A percentile compares a stretch with the other conserved stretches of the same genome.
Evolutionary conservation across 2,888 invertebrate genomes (phyloP).

Genomic region (Drosophila formosana): DNA sequence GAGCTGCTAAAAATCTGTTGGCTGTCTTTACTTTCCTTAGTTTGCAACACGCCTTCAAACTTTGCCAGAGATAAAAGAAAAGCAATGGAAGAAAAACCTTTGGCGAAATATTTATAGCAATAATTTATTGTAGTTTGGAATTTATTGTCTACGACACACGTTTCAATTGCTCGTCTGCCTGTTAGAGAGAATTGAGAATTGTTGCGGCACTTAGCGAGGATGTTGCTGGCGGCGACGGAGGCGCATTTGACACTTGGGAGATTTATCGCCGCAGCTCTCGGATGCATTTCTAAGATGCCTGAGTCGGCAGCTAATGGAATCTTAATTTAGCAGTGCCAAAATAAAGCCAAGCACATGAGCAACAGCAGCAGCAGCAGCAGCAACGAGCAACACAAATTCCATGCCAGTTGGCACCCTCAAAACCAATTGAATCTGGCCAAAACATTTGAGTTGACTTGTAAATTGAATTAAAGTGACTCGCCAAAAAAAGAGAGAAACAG

Average conservation of each 20-base stretch:
- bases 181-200: slow-evolving; percentile 78
- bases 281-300: slow-evolving; percentile 84
- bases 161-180: slow-evolving; percentile 78
- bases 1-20: slow-evolving; percentile 36
- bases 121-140: slow-evolving; percentile 81
- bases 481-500: slow-evolving; percentile 8
- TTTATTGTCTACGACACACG: slow-evolving; percentile 82
- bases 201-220: slow-evolving; percentile 73
- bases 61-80: slow-evolving; percentile 40
- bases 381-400: slow-evolving; percentile 65
- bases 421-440: slow-evolving; percentile 54
- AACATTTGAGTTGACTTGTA: slow-evolving; percentile 73
- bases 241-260: slow-evolving; percentile 84
- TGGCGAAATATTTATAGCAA: slow-evolving; percentile 78
- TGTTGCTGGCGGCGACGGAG: slow-evolving; percentile 61
- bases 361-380: slow-evolving; percentile 23
- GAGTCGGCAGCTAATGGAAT: slow-evolving; percentile 83
- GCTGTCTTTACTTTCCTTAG: slow-evolving; percentile 14
- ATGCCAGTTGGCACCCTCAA: slow-evolving; percentile 76
- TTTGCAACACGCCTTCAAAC: slow-evolving; percentile 63
- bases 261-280: slow-evolving; percentile 82
- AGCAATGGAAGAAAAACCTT: slow-evolving; percentile 52
- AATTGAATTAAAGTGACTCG: slow-evolving; percentile 82
- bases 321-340: slow-evolving; percentile 84
- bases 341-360: slow-evolving; percentile 65